phyloP scores from a whole-genome alignment of 2,888 invertebrate genomes.

The Trachelus troglodyta region DNA sequence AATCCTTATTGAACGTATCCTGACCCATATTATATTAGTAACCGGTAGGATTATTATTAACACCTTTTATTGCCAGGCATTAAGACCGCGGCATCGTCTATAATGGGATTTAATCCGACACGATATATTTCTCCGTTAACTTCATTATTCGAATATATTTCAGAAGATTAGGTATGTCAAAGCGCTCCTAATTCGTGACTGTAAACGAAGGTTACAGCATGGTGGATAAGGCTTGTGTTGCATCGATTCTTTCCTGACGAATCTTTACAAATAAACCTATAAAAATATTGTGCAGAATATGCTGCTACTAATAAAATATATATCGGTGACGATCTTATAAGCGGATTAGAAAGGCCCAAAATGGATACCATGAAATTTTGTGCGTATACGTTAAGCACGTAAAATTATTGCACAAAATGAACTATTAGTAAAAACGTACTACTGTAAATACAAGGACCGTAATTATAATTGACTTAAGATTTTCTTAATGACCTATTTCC shows the following conservation, averaged over 20 bases:
- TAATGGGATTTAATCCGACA: slow-evolving; percentile 35
- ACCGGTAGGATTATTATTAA: slow-evolving; percentile 40
- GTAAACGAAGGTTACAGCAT: not conserved
- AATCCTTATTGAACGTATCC: slow-evolving; percentile 1
- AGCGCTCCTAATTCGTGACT: slow-evolving; percentile 15
- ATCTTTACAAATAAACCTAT: not conserved
- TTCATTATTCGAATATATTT: slow-evolving; percentile 43
- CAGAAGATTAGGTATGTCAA: slow-evolving; percentile 42
- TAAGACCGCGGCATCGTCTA: slow-evolving; percentile 15
- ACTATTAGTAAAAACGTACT: not conserved
- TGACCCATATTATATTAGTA: slow-evolving; percentile 8
- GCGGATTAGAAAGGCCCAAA: not conserved
- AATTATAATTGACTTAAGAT: not conserved
- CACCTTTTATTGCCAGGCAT: slow-evolving; percentile 31
- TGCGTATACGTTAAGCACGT: not conserved
- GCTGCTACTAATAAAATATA: not conserved
- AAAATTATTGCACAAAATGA: not conserved
- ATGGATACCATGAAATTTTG: not conserved
- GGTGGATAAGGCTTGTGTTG: not conserved
- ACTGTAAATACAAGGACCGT: not conserved
- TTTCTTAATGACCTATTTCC: not conserved
- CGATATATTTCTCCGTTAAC: slow-evolving; percentile 14
- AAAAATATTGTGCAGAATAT: not conserved
- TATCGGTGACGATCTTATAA: not conserved
- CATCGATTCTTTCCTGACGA: not conserved